phyloP scores from a whole-genome alignment of 92 coral and sea anemone genomes.

The Virgularia gustaviana region DNA sequence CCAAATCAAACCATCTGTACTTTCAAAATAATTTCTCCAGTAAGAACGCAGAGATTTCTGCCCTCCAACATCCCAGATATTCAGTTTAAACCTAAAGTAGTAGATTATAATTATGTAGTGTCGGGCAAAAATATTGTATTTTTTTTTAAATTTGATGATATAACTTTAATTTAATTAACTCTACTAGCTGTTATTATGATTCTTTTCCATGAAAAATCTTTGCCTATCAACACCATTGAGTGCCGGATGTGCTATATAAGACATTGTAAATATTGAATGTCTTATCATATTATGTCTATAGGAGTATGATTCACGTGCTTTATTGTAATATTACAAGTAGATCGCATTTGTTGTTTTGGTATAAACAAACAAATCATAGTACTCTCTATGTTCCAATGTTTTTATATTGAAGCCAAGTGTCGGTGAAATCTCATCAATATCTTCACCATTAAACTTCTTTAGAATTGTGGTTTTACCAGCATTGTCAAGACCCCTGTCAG shows the following conservation, averaged over 20 bases:
- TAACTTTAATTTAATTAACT: too few species aligned
- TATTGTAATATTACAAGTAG: too few species aligned
- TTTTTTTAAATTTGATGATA: background rate
- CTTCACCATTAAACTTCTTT: constrained; percentile 98
- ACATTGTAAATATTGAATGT: too few species aligned
- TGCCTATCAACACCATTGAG: too few species aligned
- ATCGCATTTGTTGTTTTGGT: too few species aligned
- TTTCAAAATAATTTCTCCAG: constrained; percentile 99
- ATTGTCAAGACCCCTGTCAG: constrained; percentile 93
- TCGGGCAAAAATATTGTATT: background rate
- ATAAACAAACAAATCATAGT: too few species aligned
- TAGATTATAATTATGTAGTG: background rate
- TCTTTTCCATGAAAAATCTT: too few species aligned
- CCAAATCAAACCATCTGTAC: constrained; percentile 99
- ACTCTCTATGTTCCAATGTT: constrained; percentile 91
- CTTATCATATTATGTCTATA: too few species aligned
- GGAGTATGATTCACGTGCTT: too few species aligned
- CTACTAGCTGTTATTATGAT: too few species aligned
- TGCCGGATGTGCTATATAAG: too few species aligned
- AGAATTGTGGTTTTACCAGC: constrained; percentile 98
- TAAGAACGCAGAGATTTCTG: constrained; percentile 93
- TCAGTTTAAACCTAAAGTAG: constrained; percentile 73
- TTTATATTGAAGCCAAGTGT: constrained; percentile 96
- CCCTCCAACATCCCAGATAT: constrained; percentile 99
- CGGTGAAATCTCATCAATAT: constrained; percentile 84